A percentile compares a stretch with the other conserved stretches of the same genome.
These are phyloP conservation scores for Gerosis bhagava DNA, from an alignment of 2,888 invertebrate genomes.

Conservation along the genomic window DNA sequence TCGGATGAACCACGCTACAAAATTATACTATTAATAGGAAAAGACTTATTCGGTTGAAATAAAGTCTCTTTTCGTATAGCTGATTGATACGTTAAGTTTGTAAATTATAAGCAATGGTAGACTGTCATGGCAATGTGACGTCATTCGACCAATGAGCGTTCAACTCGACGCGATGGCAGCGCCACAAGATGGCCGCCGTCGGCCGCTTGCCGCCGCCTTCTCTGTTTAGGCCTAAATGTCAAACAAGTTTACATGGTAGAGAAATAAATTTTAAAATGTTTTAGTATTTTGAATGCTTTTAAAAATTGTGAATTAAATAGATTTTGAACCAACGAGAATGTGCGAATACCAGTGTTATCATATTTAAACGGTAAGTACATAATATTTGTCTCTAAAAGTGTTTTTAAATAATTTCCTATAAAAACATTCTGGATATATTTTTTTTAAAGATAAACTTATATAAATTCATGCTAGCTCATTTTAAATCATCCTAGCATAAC, in stretches of 20 bases:
- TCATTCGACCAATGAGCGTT: conserved; percentile 76
- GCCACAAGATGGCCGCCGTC: conserved; percentile 80
- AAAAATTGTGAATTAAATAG: background rate
- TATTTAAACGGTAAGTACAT: background rate
- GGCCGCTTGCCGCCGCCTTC: conserved; percentile 68
- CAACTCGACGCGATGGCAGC: conserved; percentile 66
- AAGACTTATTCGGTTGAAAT: conserved; percentile 35
- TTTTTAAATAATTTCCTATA: background rate
- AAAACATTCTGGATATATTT: no score
- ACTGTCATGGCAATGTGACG: conserved; percentile 78
- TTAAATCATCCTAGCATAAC: no score
- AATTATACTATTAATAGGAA: conserved; percentile 35
- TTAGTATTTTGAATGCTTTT: no score
- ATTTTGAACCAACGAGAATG: background rate
- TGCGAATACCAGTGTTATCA: conserved; percentile 1
- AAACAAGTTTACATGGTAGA: conserved; percentile 50
- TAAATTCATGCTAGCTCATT: no score
- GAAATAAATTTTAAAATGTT: no score
- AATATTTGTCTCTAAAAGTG: background rate
- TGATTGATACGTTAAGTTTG: conserved; percentile 43
- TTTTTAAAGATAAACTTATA: no score
- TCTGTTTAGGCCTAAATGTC: conserved; percentile 76
- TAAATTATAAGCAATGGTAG: conserved; percentile 65
- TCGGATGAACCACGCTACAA: conserved; percentile 56
- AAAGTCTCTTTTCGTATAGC: conserved; percentile 45